These are phyloP conservation scores for Pluvialis apricaria DNA, from an alignment of 2,113 vertebrate genomes.

Conservation along the genomic window DNA sequence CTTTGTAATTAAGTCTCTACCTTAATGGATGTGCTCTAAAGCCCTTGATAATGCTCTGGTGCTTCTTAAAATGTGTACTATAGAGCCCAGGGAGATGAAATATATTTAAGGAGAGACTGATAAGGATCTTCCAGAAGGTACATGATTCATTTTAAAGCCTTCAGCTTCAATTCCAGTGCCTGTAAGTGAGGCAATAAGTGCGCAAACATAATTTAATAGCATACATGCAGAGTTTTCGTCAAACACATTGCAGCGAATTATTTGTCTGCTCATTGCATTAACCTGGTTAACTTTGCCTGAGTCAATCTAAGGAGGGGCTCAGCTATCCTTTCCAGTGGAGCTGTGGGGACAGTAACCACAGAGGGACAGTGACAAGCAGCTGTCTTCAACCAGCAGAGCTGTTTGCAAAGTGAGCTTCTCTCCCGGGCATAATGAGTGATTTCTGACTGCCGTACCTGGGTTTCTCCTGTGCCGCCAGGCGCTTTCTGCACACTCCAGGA, in stretches of 20 bases:
- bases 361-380: background rate
- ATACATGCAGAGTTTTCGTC: background rate
- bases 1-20: background rate
- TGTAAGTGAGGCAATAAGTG: background rate
- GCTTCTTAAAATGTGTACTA: background rate
- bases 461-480: background rate
- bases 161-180: background rate
- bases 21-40: slow-evolving; percentile 4
- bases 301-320: background rate
- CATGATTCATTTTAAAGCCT: background rate
- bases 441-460: background rate
- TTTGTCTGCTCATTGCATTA: background rate
- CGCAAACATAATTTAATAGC: background rate
- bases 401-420: background rate
- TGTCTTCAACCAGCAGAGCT: background rate
- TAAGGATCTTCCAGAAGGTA: background rate
- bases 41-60: background rate
- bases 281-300: background rate
- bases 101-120: background rate
- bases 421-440: background rate
- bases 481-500: background rate
- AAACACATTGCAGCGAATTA: background rate
- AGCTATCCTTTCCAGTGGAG: background rate
- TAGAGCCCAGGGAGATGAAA: background rate
- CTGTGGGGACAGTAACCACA: background rate